Evolutionary conservation across 2,888 invertebrate genomes (phyloP).

Genomic region (Campaea margaritaria): DNA sequence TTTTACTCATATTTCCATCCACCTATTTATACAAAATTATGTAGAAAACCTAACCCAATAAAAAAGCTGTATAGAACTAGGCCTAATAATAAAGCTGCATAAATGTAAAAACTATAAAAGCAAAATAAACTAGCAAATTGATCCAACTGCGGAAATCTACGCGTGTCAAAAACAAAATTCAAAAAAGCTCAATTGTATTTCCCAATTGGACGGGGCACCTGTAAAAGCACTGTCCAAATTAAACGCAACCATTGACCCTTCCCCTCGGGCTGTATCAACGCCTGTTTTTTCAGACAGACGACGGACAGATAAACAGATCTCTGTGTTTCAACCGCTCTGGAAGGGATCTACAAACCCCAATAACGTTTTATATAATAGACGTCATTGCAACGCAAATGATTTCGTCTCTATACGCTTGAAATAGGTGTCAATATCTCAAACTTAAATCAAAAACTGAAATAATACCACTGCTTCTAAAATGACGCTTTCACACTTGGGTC

Average conservation of each 20-base stretch:
- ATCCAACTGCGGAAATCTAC: background rate
- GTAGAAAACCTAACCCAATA: too few relatives aligned
- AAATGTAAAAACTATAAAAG: background rate
- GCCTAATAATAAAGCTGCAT: too few relatives aligned
- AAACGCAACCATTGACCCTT: conserved; percentile 52
- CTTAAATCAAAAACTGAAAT: too few relatives aligned
- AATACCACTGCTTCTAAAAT: too few relatives aligned
- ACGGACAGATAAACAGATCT: conserved; percentile 70
- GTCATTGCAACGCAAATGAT: conserved; percentile 12
- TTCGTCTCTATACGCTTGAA: conserved; percentile 37
- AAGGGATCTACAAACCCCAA: conserved; percentile 52
- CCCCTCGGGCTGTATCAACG: conserved; percentile 73
- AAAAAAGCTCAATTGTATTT: conserved; percentile 44
- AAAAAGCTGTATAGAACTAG: too few relatives aligned
- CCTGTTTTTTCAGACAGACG: conserved; percentile 74
- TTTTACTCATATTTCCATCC: too few relatives aligned
- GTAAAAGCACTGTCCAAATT: conserved; percentile 55
- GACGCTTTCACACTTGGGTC: background rate
- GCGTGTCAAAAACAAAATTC: conserved; percentile 31
- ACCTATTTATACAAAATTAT: too few relatives aligned
- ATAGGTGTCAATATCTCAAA: conserved; percentile 43
- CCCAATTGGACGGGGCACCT: conserved; percentile 36
- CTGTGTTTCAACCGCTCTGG: conserved; percentile 66
- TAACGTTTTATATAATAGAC: background rate
- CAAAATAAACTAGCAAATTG: background rate